phyloP scores from a whole-genome alignment of 1,140 invertebrate species.

The Plodia interpunctella region DNA sequence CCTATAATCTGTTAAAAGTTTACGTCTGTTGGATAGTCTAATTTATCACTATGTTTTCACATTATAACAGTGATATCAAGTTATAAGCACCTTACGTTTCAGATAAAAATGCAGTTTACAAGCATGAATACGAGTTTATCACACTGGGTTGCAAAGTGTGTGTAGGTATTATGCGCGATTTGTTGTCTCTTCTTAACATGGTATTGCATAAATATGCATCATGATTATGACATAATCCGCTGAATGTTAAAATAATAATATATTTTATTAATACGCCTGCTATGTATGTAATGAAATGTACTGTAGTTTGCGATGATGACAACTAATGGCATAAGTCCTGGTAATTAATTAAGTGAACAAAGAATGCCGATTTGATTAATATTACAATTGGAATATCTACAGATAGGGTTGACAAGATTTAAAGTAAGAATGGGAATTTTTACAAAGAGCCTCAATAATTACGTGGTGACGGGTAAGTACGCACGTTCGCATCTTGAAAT shows the following conservation, averaged over 20 bases:
- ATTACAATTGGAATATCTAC: too few relatives aligned
- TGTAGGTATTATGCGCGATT: neutral
- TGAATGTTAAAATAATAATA: conserved; percentile 1
- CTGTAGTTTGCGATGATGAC: too few relatives aligned
- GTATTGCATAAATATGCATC: conserved; percentile 4
- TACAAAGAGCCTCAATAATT: too few relatives aligned
- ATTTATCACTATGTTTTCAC: neutral
- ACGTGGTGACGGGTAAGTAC: too few relatives aligned
- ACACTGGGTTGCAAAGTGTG: neutral
- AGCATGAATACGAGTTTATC: neutral
- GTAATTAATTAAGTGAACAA: too few relatives aligned
- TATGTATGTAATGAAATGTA: neutral
- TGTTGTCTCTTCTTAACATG: neutral
- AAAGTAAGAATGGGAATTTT: too few relatives aligned
- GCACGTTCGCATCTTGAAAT: too few relatives aligned
- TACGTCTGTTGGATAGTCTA: conserved; percentile 13
- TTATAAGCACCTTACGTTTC: neutral
- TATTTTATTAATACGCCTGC: neutral
- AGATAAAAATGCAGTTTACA: conserved; percentile 7
- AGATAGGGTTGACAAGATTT: too few relatives aligned
- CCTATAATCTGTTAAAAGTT: neutral
- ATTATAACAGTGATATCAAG: neutral
- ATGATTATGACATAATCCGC: conserved; percentile 1
- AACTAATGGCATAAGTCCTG: neutral
- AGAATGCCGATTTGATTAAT: too few relatives aligned